Evolutionary conservation across 1,140 invertebrate species (phyloP).

Genomic region (Drosophila tropicalis): DNA sequence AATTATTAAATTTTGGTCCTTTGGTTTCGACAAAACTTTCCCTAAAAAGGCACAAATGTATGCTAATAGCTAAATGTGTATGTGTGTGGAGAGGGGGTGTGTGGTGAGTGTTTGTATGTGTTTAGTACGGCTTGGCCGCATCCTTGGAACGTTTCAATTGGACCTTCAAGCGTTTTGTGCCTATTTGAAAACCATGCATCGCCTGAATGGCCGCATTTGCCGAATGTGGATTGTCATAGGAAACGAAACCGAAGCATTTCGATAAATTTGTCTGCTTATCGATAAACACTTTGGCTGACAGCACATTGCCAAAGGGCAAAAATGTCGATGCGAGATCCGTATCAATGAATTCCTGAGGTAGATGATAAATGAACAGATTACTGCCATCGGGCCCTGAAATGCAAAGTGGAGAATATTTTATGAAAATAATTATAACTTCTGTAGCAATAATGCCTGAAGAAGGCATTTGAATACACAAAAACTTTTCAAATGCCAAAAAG

Average conservation of each 20-base stretch:
- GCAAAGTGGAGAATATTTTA: neutral
- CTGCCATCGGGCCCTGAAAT: slow-evolving; percentile 94
- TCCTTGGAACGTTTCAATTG: slow-evolving; percentile 98
- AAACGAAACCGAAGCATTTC: slow-evolving; percentile 99
- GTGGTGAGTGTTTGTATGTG: neutral
- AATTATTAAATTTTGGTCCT: slow-evolving; percentile 65
- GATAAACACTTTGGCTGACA: slow-evolving; percentile 99
- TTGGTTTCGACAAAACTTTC: slow-evolving; percentile 69
- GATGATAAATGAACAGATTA: slow-evolving; percentile 99
- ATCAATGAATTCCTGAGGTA: slow-evolving; percentile 98
- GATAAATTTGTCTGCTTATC: slow-evolving; percentile 99
- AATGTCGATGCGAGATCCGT: slow-evolving; percentile 97
- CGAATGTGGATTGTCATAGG: slow-evolving; percentile 96
- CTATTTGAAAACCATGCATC: slow-evolving; percentile 99
- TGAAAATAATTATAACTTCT: too few species aligned
- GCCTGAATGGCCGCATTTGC: slow-evolving; percentile 97
- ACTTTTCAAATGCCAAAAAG: neutral
- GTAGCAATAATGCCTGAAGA: too few species aligned
- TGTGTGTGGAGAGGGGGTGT: neutral
- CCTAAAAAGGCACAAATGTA: slow-evolving; percentile 65
- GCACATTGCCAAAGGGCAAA: slow-evolving; percentile 97
- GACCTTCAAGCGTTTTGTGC: slow-evolving; percentile 98
- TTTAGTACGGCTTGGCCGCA: slow-evolving; percentile 91
- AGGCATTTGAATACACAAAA: too few species aligned
- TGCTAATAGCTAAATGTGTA: slow-evolving; percentile 43